Conservation (phyloP, 1,140 invertebrate species). For the Drosophila grimshawi region DNA sequence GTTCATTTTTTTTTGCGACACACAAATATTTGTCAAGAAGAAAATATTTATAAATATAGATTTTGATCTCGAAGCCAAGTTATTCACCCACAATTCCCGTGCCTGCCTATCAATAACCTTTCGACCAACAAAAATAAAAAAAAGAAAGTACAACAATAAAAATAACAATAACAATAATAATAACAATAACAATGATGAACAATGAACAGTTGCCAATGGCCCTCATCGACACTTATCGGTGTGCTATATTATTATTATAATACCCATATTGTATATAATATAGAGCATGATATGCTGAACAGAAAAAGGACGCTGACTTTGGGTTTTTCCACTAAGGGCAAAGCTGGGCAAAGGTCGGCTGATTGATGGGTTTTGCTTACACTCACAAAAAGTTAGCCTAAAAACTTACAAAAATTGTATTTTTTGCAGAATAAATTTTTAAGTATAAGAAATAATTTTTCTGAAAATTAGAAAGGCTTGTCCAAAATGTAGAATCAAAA, state of each 20-base stretch:
- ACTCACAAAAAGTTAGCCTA: too few relatives aligned
- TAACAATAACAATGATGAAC: neutral
- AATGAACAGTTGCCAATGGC: constrained; percentile 49
- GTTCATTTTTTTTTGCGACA: constrained; percentile 50
- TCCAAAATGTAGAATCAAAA: too few relatives aligned
- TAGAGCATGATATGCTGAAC: too few relatives aligned
- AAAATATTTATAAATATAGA: constrained; percentile 31
- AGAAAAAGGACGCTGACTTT: too few relatives aligned
- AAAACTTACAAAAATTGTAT: too few relatives aligned
- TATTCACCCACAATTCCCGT: constrained; percentile 67
- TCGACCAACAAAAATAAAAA: constrained; percentile 35
- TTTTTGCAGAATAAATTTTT: too few relatives aligned
- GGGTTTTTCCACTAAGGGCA: too few relatives aligned
- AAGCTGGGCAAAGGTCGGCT: too few relatives aligned
- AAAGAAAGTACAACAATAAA: too few relatives aligned
- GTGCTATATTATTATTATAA: constrained; percentile 25
- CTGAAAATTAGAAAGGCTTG: too few relatives aligned
- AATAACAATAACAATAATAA: constrained; percentile 39
- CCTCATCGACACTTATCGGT: constrained; percentile 49
- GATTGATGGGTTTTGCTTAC: too few relatives aligned
- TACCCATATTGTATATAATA: constrained; percentile 39
- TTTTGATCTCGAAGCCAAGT: constrained; percentile 41
- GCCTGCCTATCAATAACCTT: constrained; percentile 58
- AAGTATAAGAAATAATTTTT: too few relatives aligned
- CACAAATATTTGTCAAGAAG: neutral